phyloP scores from a whole-genome alignment of 2,888 invertebrate genomes.

The Phragmatobia fuliginosa region DNA sequence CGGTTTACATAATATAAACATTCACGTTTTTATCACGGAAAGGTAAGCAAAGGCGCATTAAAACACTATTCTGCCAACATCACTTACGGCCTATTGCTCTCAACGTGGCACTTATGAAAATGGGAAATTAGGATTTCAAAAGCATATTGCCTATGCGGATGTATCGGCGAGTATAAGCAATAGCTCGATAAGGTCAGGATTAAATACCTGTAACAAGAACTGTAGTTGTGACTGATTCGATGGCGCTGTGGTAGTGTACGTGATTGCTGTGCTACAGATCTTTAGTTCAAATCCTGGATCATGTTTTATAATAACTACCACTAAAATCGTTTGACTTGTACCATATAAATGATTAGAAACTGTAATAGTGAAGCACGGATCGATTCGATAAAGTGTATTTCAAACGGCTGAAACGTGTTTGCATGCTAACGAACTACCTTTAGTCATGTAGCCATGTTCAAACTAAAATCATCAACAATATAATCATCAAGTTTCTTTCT shows the following conservation, averaged over 20 bases:
- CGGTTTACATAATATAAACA: slow-evolving; percentile 11
- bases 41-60: background rate
- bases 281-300: no score
- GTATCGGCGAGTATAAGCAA: background rate
- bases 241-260: no score
- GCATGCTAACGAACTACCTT: slow-evolving; percentile 31
- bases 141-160: background rate
- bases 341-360: slow-evolving; percentile 64
- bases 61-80: background rate
- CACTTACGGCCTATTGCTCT: background rate
- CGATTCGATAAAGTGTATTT: slow-evolving; percentile 71
- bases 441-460: slow-evolving; percentile 27
- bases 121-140: background rate
- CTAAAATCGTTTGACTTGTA: slow-evolving; percentile 40
- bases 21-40: no score
- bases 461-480: slow-evolving; percentile 21
- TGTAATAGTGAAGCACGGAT: slow-evolving; percentile 71
- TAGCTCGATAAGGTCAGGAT: background rate
- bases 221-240: no score
- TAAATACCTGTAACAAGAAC: background rate
- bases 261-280: no score
- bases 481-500: no score
- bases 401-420: slow-evolving; percentile 57
- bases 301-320: background rate
- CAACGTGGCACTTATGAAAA: background rate